Evolutionary conservation across 2,113 vertebrate genomes (phyloP).

Genomic region (Gadus macrocephalus): DNA sequence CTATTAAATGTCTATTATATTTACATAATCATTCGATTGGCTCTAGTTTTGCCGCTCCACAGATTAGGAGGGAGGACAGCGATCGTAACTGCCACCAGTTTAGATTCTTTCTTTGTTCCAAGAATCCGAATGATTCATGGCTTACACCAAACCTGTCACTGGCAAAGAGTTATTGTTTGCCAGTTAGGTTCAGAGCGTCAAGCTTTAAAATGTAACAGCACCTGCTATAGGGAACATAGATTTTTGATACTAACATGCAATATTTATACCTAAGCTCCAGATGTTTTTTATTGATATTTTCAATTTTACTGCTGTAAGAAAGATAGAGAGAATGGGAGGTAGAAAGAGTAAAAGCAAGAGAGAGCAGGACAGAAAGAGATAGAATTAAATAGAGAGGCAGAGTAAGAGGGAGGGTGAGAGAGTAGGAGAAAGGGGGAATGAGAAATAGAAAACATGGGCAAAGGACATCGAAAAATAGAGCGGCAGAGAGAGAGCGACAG

Average conservation of each 20-base stretch:
- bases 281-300: not conserved
- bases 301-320: not conserved
- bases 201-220: not conserved
- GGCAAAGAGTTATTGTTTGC: not conserved
- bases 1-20: not conserved
- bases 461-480: not conserved
- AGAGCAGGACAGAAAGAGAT: too few species aligned
- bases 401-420: slow-evolving; percentile 5
- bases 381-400: not conserved
- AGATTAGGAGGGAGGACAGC: slow-evolving; percentile 43
- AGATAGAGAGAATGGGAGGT: not conserved
- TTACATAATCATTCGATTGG: slow-evolving; percentile 37
- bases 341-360: too few species aligned
- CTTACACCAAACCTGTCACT: not conserved
- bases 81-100: slow-evolving; percentile 31
- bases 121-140: slow-evolving; percentile 3
- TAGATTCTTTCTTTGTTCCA: slow-evolving; percentile 15
- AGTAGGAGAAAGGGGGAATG: not conserved
- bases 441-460: not conserved
- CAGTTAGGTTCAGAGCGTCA: not conserved
- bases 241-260: not conserved
- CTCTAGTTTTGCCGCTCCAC: slow-evolving; percentile 34
- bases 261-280: not conserved
- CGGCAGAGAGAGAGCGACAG: not conserved
- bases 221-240: not conserved